Evolutionary conservation across 1,140 invertebrate genomes (phyloP), one percentile per base, ranked within the genome.

Genomic region (Stratiolaelaps scimitus): DNA sequence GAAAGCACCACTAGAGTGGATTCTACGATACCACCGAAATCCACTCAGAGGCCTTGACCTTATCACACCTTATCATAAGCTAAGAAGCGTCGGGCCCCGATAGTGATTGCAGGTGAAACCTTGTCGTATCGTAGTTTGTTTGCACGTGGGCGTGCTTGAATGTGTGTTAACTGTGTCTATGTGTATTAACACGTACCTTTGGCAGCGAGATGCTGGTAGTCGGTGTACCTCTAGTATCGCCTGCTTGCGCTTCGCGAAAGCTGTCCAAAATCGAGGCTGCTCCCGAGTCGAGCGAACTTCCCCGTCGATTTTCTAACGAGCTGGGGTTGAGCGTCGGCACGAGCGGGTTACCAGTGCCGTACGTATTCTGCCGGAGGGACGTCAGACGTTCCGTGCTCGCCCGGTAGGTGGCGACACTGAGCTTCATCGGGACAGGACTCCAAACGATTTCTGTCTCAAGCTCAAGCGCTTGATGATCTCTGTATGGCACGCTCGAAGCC

Each of bases 371-470:
- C n/a, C 69, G 68, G 43, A 70, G 47, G 15, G 66, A 45, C 40
- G 68, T 69, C 13, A 70, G 48, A 15, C 69, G 60, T 40, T 70
- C 69, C 40, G 65, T 65, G 26, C 69, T 70, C 2, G 69, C 69
- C 43, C 69, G 69, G 60, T 70, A 70, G 15, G 68, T 69, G 64
- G 67, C 66, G 15, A 70, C 68, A 65, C 69, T 70, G 19, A 69
- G 28, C 56, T 70, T 70, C 69, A 70, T 70, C 34, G 34, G 34
- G 34, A 40, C 34, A 40, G 10, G 34, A 40, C 34, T 0, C 34
- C 34, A 40, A 10, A n/a, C 34, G 5, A 6, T 40, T 40, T 40
- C 34, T 4, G 5, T 40, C 10, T 40, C 34, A 40, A 10, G 34
- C 34, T 40, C 10, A 6, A 40, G 34, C 10, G 34, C 34, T 40